phyloP scores from a whole-genome alignment of 2,888 invertebrate genomes.

The Merodon equestris region DNA sequence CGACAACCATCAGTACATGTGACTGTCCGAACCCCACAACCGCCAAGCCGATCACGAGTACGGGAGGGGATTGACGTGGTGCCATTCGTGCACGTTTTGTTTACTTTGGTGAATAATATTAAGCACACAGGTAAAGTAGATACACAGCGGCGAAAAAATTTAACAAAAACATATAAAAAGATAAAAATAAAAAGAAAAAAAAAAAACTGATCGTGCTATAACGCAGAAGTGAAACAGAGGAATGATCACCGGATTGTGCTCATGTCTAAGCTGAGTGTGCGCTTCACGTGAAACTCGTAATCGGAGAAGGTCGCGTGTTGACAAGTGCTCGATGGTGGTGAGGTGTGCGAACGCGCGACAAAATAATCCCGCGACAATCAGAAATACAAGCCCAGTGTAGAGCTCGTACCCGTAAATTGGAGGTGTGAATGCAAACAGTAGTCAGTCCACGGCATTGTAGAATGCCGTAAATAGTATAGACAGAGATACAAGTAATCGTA shows the following conservation, averaged over 20 bases:
- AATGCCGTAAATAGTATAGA: slow-evolving; percentile 18
- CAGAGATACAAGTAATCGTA: too few species aligned
- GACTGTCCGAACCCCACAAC: slow-evolving; percentile 27
- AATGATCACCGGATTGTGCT: slow-evolving; percentile 45
- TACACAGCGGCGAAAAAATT: slow-evolving; percentile 13
- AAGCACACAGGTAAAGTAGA: slow-evolving; percentile 42
- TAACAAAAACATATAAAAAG: slow-evolving; percentile 1
- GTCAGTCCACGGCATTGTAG: not conserved
- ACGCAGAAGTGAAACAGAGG: slow-evolving; percentile 29
- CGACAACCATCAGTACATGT: slow-evolving; percentile 30
- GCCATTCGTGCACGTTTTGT: slow-evolving; percentile 63
- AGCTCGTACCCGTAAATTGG: not conserved
- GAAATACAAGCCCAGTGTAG: too few species aligned
- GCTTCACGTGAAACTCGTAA: slow-evolving; percentile 64
- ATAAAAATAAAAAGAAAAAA: slow-evolving; percentile 31
- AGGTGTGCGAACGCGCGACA: slow-evolving; percentile 35
- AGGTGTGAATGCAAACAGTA: slow-evolving; percentile 40
- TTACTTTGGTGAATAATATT: slow-evolving; percentile 66
- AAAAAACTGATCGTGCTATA: slow-evolving; percentile 15
- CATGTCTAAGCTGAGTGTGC: slow-evolving; percentile 36
- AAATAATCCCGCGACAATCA: slow-evolving; percentile 6
- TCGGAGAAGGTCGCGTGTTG: slow-evolving; percentile 66
- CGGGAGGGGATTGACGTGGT: slow-evolving; percentile 52
- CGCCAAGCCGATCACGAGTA: not conserved
- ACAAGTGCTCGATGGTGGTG: slow-evolving; percentile 50